Conservation (phyloP, 2,888 invertebrate genomes). For the Synanthedon formicaeformis region DNA sequence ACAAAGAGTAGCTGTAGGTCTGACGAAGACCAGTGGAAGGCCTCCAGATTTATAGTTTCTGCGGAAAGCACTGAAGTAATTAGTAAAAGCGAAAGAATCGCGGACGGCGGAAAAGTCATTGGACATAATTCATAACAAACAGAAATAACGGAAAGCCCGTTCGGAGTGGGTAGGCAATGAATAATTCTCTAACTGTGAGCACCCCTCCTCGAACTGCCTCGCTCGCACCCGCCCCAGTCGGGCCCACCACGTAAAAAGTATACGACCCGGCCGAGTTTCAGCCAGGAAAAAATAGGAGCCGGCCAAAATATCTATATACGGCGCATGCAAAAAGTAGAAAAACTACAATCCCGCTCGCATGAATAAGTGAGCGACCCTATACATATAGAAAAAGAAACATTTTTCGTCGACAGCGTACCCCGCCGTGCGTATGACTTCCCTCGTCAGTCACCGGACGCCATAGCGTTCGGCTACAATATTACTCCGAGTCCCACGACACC, state of each 20-base stretch:
- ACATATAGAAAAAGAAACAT: constrained; percentile 43
- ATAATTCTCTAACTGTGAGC: constrained; percentile 69
- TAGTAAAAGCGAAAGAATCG: constrained; percentile 61
- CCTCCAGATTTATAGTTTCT: constrained; percentile 47
- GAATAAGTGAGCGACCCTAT: constrained; percentile 67
- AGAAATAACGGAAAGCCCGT: constrained; percentile 68
- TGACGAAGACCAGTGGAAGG: not conserved
- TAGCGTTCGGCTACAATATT: not conserved
- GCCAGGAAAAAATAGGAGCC: constrained; percentile 65
- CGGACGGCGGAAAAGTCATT: constrained; percentile 62
- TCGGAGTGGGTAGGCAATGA: constrained; percentile 69
- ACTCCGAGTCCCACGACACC: not conserved
- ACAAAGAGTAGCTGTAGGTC: not conserved
- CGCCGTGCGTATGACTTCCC: too few species aligned
- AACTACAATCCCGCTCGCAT: constrained; percentile 64
- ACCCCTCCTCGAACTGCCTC: constrained; percentile 39
- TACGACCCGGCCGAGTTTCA: constrained; percentile 64
- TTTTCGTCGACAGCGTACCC: too few species aligned
- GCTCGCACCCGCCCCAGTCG: constrained; percentile 18
- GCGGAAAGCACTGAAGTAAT: constrained; percentile 50
- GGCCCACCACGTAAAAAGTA: constrained; percentile 62
- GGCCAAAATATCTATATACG: constrained; percentile 67
- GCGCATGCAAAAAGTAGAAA: constrained; percentile 55
- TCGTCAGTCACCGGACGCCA: too few species aligned
- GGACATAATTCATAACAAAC: constrained; percentile 70